Evolutionary conservation across 2,797 vertebrate genomes (phyloP).

Genomic region (Decapterus maruadsi): DNA sequence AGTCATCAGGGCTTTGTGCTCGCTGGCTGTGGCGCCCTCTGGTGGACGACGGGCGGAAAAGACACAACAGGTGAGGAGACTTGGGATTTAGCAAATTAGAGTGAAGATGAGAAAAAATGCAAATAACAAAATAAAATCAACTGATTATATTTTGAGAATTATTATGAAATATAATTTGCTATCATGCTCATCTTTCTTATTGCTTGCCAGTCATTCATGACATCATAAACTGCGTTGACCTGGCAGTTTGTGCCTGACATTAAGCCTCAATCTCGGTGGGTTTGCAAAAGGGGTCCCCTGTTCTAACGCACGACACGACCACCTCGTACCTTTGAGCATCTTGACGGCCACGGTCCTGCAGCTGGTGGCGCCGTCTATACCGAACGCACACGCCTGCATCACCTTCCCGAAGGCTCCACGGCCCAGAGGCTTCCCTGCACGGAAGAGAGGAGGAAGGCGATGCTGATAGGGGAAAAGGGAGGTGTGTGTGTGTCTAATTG

Average conservation of each 20-base stretch:
- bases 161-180: no score
- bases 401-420: conserved; percentile 95
- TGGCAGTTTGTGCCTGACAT: no score
- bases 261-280: no score
- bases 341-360: conserved; percentile 95
- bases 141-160: no score
- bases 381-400: conserved; percentile 94
- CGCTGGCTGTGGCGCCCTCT: conserved; percentile 95
- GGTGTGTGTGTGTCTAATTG: conserved; percentile 30
- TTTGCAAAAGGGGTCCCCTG: no score
- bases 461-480: conserved; percentile 5
- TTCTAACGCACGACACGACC: no score
- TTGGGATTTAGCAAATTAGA: background rate
- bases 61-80: background rate
- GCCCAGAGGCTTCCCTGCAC: conserved; percentile 92
- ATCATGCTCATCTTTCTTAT: no score
- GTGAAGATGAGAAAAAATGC: no score
- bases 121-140: no score
- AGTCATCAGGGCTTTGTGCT: conserved; percentile 96
- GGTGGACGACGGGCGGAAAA: conserved; percentile 61
- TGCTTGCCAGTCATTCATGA: no score
- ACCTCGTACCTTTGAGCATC: conserved; percentile 94
- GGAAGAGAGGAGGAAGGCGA: conserved; percentile 10
- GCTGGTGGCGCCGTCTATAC: conserved; percentile 88
- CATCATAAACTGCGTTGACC: no score